Evolutionary conservation across 92 coral and sea anemone genomes (phyloP).

Genomic region (Pocillopora meandrina): DNA sequence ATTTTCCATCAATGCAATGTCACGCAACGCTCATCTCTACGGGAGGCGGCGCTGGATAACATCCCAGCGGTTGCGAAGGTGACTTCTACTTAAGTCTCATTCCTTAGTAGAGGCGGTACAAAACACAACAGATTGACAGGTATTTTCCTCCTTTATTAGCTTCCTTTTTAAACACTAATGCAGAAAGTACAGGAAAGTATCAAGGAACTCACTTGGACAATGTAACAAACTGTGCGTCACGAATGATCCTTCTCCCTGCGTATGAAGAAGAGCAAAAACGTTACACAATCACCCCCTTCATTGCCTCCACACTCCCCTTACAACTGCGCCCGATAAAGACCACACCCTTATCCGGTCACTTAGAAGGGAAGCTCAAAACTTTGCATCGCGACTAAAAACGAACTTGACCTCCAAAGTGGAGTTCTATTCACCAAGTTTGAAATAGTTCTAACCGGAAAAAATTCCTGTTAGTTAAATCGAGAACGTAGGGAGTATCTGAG

Average conservation of each 20-base stretch:
- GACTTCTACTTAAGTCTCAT: not conserved
- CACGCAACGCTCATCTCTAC: too few species aligned
- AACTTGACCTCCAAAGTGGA: too few species aligned
- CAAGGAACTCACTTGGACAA: conserved; percentile 2
- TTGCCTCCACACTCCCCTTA: not conserved
- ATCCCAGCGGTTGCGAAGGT: too few species aligned
- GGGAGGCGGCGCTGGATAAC: too few species aligned
- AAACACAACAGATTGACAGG: not conserved
- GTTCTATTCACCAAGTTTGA: too few species aligned
- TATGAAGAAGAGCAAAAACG: not conserved
- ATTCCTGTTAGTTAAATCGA: too few species aligned
- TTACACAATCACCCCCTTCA: not conserved
- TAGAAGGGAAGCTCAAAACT: too few species aligned
- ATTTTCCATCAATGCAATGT: too few species aligned
- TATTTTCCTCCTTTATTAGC: not conserved
- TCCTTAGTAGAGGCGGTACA: not conserved
- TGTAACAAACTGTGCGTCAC: not conserved
- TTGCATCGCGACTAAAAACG: too few species aligned
- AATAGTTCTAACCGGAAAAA: too few species aligned
- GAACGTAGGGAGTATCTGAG: too few species aligned
- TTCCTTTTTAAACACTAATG: not conserved
- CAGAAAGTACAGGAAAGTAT: not conserved
- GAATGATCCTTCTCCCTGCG: not conserved
- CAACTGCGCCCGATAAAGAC: not conserved
- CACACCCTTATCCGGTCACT: not conserved